Base-by-base conservation (phyloP, 2,888 invertebrate species). In the Tipula vernalis region DNA sequence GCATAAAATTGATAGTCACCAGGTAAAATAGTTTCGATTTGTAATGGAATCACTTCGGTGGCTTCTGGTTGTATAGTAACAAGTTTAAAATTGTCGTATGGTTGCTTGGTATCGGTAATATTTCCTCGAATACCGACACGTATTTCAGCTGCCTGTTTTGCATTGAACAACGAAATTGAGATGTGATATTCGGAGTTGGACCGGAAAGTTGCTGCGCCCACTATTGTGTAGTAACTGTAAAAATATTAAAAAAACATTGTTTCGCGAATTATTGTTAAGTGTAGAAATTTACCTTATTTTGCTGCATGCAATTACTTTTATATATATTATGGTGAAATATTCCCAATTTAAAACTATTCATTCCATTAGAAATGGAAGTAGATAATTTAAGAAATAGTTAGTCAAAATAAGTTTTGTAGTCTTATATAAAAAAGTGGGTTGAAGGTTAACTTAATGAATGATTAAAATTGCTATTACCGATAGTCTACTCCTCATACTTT, bases 1-100 rank as follows among this genome's bases (percentile, higher is more conserved):
- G 96, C 95, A 83, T 95, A 93, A 71, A 98, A 92, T 88, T 94
- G 94, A 91, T 98, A 98, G 87, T 94, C 93, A 51, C 97, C 98
- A 15, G 95, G 94, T 86, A 95, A 95, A 15, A 96, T 93, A 88
- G 96, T 96, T 4, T 13, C 86, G 71, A 86, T 15, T 28, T 86
- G 41, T 86, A 97, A 93, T 88, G 94, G 94, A 87, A 96, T 92
- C 86, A 96, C 93, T 89, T 94, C 93, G 0, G 96, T 95, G 4
- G 94, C 92, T 88, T 95, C 95, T 5, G 96, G 95, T 87, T 94
- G 94, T 1, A 97, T 93, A 86, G 94, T 93, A 83, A 95, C 93
- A 88, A 94, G 94, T 88, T 96, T 94, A 1, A 95, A 95, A 87
- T 94, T 94, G 86, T 94, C 93, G 89, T 94, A 96, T 42, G 93